Percentiles rank a stretch among this genome's conserved stretches.
These are phyloP conservation scores for Hydropsyche tenuis DNA, from an alignment of 1,140 invertebrate species.

Conservation along the genomic window DNA sequence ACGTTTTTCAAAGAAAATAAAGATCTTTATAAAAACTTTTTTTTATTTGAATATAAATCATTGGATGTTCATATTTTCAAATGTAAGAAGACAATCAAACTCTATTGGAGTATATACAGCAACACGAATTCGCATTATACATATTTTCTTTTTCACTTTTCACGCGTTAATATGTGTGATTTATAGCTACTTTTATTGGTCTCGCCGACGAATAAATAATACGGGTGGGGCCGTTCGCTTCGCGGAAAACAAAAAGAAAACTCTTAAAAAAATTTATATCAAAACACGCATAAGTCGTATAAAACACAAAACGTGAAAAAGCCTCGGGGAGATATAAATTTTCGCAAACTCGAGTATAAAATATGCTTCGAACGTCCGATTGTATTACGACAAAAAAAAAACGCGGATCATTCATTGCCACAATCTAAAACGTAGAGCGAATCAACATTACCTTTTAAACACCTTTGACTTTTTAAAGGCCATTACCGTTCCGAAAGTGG, in stretches of 20 bases:
- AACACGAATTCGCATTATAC: too few species aligned
- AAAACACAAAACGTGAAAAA: constrained; percentile 16
- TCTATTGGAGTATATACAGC: too few species aligned
- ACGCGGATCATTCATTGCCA: too few species aligned
- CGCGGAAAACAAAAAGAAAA: neutral
- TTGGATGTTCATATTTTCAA: too few species aligned
- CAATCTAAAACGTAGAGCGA: too few species aligned
- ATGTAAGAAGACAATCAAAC: too few species aligned
- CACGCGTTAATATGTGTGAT: constrained; percentile 31
- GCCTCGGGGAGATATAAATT: constrained; percentile 30
- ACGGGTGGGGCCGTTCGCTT: neutral
- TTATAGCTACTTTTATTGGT: constrained; percentile 30
- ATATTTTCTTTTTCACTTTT: constrained; percentile 10
- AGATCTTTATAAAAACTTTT: too few species aligned
- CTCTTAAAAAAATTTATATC: neutral
- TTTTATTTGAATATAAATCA: too few species aligned
- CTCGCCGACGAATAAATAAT: constrained; percentile 30
- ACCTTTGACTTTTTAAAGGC: too few species aligned
- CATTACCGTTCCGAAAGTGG: too few species aligned
- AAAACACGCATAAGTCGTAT: neutral
- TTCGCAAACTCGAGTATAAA: neutral
- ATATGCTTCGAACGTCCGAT: constrained; percentile 15
- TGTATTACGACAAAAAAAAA: neutral
- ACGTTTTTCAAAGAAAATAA: too few species aligned
- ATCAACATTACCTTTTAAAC: too few species aligned